A percentile compares a stretch with the other conserved stretches of the same genome.
phyloP scores from a whole-genome alignment of 2,888 invertebrate genomes.

The Tinea trinotella region DNA sequence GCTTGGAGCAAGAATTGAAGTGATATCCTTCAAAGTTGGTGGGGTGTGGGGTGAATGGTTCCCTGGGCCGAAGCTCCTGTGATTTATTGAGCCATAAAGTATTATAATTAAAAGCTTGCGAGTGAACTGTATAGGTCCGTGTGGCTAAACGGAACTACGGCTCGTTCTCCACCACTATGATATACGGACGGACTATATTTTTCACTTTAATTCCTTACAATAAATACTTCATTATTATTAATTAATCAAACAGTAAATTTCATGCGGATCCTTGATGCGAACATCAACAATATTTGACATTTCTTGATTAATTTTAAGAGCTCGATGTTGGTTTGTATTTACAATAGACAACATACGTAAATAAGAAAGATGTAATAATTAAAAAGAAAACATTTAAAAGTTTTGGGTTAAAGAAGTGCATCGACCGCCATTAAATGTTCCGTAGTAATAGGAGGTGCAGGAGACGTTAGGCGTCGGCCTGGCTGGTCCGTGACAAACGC shows the following conservation, averaged over 20 bases:
- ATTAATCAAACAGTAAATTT: too few relatives aligned
- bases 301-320: too few relatives aligned
- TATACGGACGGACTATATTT: background rate
- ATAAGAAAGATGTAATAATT: too few relatives aligned
- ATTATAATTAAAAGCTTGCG: conserved; percentile 81
- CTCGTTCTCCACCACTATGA: conserved; percentile 31
- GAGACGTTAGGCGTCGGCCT: conserved; percentile 49
- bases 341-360: too few relatives aligned
- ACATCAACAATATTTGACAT: too few relatives aligned
- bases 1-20: conserved; percentile 74
- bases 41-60: conserved; percentile 30
- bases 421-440: background rate
- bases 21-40: conserved; percentile 73
- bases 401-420: too few relatives aligned
- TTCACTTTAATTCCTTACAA: background rate
- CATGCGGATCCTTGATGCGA: too few relatives aligned
- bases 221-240: too few relatives aligned
- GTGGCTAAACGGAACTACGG: conserved; percentile 44
- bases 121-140: conserved; percentile 29
- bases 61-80: conserved; percentile 45
- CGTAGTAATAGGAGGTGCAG: too few relatives aligned
- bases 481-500: conserved; percentile 57
- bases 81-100: conserved; percentile 86
- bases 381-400: too few relatives aligned
- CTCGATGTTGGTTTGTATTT: too few relatives aligned